Percentiles rank a stretch among this genome's conserved stretches.
Evolutionary conservation across 2,797 vertebrate genomes (phyloP).

Genomic region (Potorous gilbertii): DNA sequence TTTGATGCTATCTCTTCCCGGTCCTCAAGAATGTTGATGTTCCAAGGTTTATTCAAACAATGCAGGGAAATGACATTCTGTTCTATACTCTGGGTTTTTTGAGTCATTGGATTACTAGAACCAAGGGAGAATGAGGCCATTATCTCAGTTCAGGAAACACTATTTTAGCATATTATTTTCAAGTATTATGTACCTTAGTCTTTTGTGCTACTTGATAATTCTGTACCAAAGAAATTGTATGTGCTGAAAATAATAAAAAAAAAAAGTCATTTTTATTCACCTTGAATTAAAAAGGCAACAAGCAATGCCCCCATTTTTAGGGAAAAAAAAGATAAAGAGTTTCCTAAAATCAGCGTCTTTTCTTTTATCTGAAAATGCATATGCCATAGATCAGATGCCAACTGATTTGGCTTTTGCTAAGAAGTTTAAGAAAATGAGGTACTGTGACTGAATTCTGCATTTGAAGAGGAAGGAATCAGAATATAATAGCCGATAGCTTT

Average conservation of each 20-base stretch:
- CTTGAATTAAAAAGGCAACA: slow-evolving; percentile 65
- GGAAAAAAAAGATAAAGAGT: slow-evolving; percentile 52
- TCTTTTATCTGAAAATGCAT: slow-evolving; percentile 68
- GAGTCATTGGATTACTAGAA: slow-evolving; percentile 51
- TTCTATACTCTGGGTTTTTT: slow-evolving; percentile 50
- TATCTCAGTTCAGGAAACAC: slow-evolving; percentile 49
- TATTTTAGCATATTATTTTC: slow-evolving; percentile 65
- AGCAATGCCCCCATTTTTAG: slow-evolving; percentile 61
- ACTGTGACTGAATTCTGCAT: slow-evolving; percentile 10
- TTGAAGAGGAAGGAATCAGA: slow-evolving; percentile 47
- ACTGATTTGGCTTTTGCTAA: slow-evolving; percentile 62
- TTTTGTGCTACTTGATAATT: slow-evolving; percentile 64
- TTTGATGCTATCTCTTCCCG: slow-evolving; percentile 40
- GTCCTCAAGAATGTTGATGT: slow-evolving; percentile 61
- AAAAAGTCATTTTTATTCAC: slow-evolving; percentile 68
- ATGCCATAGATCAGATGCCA: not conserved
- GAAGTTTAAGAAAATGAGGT: slow-evolving; percentile 66
- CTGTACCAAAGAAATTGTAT: slow-evolving; percentile 48
- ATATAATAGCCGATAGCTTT: slow-evolving; percentile 46
- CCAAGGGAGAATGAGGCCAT: slow-evolving; percentile 50
- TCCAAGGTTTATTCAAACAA: slow-evolving; percentile 48
- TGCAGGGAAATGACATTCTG: slow-evolving; percentile 57
- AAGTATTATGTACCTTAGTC: slow-evolving; percentile 54
- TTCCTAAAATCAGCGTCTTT: slow-evolving; percentile 67
- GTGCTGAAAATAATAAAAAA: slow-evolving; percentile 58